Evolutionary conservation across 2,113 vertebrate genomes (phyloP), one percentile per base, ranked within the genome.

Genomic region (Phylloscopus whistleri): DNA sequence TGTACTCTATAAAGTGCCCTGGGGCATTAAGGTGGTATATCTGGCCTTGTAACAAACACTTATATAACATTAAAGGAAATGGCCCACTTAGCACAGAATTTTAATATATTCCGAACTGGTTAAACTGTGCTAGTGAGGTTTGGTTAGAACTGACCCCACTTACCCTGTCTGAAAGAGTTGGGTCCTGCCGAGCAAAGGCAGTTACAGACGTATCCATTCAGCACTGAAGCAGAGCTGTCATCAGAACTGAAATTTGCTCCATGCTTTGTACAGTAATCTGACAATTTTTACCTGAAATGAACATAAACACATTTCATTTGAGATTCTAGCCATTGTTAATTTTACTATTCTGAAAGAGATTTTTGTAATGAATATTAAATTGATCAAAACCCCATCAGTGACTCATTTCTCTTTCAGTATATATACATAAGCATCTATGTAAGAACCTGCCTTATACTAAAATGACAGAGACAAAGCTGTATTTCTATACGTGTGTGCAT

Each of bases 231-330:
- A 94, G 53, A 93, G 21, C 9, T 89, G 67, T 78, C 51, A 94
- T 81, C 43, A 93, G 74, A 96, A 96, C 92, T 95, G 37, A 94
- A 79, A 96, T 96, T 80, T 94, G 30, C 24, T 90, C 39, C 33
- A 39, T 55, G n/a, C n/a, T 96, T 95, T 86, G 26, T 87, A 94
- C 60, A 84, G 16, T 78, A 95, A 93, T 91, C 94, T 96, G 55
- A 93, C 78, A 95, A 95, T 44, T 70, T 43, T 75, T 92, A 85
- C 35, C 76, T 94, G 46, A 95, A 56, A 72, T 93, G 41, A 94
- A 86, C 41, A 81, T 28, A 44, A 46, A 22, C 41, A 91, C 16
- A 63, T 63, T 96, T 84, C 19, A n/a, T 67, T 70, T 96, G 52
- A 72, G 78, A 72, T 94, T 63, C 58, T 95, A 69, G 67, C 16